Base-by-base conservation (phyloP, 2,888 invertebrate species). In the Hirtodrosophila duncani region DNA sequence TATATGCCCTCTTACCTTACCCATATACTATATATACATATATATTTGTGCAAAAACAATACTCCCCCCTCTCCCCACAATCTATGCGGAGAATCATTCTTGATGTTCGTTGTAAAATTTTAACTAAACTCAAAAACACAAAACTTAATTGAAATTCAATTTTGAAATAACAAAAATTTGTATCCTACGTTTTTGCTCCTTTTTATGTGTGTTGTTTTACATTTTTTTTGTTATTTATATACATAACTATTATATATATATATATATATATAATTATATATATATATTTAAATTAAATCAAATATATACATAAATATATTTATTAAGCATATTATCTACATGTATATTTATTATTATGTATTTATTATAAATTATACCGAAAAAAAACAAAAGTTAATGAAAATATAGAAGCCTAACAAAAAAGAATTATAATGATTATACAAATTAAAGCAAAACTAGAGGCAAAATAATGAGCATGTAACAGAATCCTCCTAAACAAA, bases 141-240 rank as follows among this genome's bases (percentile, higher is more conserved):
- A 43, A 31, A 68, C 33, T 46, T 53, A 50, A 72, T 72, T 59
- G 55, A 49, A 56, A 59, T 68, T 63, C 38, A 52, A 57, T 49
- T 56, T 66, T 67, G 24, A 33, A 52, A 27, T 30, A 42, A 37
- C 23, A 16, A 31, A 58, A 18, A 62, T 57, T 77, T 68, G 56
- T 61, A 61, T 71, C 66, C 66, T 63, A 79, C 48, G 57, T 72
- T 67, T 59, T 71, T 67, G 68, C 72, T 82, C 69, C 69, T 72
- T 81, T 75, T 79, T 74, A 75, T 83, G 83, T 84, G 84, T 83
- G 83, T 83, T 83, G 80, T 81, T 80, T 75, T n/a, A n/a, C n/a
- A n/a, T n/a, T n/a, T 46, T 16, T 58, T 83, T 83, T 83, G 81
- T 83, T 83, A 84, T 78, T 83, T 83, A 79, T 74, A 79, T 74